These are phyloP conservation scores for Luperina nickerlii DNA, from an alignment of 2,888 invertebrate species.

Conservation along the genomic window DNA sequence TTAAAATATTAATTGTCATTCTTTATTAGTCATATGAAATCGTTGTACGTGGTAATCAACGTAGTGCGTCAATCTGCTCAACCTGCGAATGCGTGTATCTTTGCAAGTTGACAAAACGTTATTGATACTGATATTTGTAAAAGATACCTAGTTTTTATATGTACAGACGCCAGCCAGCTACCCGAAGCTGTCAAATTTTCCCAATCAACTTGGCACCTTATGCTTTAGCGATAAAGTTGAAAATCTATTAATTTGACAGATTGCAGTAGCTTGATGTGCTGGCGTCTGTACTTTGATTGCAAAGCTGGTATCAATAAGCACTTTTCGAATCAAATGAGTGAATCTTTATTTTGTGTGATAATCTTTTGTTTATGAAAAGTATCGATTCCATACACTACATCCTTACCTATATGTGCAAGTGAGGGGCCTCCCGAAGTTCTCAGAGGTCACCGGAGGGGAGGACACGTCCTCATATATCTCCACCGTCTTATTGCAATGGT, in stretches of 20 bases:
- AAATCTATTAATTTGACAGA: no score
- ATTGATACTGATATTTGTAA: no score
- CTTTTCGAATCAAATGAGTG: neutral
- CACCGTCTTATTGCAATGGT: conserved; percentile 98
- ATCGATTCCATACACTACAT: neutral
- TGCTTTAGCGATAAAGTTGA: no score
- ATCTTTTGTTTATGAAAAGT: neutral
- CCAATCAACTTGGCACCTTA: no score
- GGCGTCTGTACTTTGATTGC: neutral
- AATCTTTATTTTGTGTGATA: neutral
- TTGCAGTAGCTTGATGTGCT: no score
- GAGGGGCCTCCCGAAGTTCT: conserved; percentile 95
- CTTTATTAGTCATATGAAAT: neutral
- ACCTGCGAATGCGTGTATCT: no score
- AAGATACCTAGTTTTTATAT: neutral
- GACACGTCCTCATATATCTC: conserved; percentile 98
- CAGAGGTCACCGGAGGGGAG: conserved; percentile 95
- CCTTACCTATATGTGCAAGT: conserved; percentile 94
- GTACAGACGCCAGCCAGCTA: no score
- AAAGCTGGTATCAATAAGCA: neutral
- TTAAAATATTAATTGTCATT: neutral
- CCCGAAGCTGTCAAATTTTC: no score
- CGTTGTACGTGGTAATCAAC: neutral
- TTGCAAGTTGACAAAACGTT: neutral
- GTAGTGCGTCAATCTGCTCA: no score